Percentiles rank a stretch among this genome's conserved stretches.
Evolutionary conservation across 2,797 vertebrate genomes (phyloP).

Genomic region (Crax fasciolata): DNA sequence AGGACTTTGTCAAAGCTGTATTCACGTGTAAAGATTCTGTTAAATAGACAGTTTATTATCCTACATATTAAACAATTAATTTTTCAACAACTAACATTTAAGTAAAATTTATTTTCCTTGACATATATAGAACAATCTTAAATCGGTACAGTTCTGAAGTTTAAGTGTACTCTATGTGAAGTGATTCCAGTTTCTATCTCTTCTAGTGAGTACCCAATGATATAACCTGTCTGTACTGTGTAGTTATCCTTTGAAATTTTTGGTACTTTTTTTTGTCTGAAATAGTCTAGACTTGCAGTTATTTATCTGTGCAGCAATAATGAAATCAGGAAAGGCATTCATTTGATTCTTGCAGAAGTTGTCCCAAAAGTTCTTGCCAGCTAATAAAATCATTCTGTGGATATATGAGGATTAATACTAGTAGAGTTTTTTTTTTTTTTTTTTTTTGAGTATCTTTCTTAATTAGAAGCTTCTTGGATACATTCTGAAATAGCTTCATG

Average conservation of each 20-base stretch:
- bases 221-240: background rate
- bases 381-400: background rate
- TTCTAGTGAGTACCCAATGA: background rate
- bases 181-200: background rate
- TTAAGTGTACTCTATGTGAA: background rate
- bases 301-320: background rate
- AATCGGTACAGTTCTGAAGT: background rate
- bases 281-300: background rate
- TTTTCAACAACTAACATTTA: background rate
- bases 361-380: background rate
- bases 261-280: background rate
- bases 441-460: background rate
- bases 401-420: background rate
- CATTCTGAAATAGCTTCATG: background rate
- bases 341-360: background rate
- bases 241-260: background rate
- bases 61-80: background rate
- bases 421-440: background rate
- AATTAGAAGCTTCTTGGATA: background rate
- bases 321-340: background rate
- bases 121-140: background rate
- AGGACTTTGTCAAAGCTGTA: background rate
- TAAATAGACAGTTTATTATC: background rate
- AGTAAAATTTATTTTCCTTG: background rate
- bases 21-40: background rate